Percentiles rank a stretch among this genome's conserved stretches.
Conservation (phyloP, 2,888 invertebrate genomes). For the Dorcus hopei region DNA sequence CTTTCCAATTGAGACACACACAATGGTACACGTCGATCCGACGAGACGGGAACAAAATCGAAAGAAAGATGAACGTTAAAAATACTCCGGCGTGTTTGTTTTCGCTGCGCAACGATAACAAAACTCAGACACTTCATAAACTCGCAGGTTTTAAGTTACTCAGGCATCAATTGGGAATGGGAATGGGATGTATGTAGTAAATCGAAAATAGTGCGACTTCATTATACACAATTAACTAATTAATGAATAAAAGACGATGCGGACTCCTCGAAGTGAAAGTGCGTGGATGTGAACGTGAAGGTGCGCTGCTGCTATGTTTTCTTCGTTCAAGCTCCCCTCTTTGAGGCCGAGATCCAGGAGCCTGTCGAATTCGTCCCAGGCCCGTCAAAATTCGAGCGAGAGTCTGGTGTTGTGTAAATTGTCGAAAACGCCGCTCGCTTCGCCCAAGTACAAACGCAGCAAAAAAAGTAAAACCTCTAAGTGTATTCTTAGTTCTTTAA, state of each 20-base stretch:
- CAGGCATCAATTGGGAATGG: no score
- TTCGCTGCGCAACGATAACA: no score
- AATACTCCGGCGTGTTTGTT: no score
- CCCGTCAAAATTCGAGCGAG: slow-evolving; percentile 25
- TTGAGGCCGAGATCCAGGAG: slow-evolving; percentile 55
- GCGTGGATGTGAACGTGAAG: neutral
- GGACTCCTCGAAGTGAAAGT: neutral
- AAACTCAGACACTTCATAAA: no score
- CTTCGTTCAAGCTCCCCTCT: slow-evolving; percentile 56
- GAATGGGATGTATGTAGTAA: no score
- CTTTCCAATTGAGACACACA: neutral
- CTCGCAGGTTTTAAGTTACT: no score
- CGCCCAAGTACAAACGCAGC: slow-evolving; percentile 53
- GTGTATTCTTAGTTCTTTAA: no score
- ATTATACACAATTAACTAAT: neutral
- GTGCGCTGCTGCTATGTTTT: slow-evolving; percentile 49
- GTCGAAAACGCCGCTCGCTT: slow-evolving; percentile 56
- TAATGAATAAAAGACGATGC: neutral
- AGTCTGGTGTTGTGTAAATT: slow-evolving; percentile 54
- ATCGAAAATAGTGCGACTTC: neutral
- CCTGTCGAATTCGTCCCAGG: slow-evolving; percentile 47
- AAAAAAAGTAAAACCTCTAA: slow-evolving; percentile 43
- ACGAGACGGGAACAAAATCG: no score
- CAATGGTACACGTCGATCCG: no score
- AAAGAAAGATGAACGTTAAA: no score